Conservation (phyloP, 2,888 invertebrate genomes). For the Drosophila nigricruria region DNA sequence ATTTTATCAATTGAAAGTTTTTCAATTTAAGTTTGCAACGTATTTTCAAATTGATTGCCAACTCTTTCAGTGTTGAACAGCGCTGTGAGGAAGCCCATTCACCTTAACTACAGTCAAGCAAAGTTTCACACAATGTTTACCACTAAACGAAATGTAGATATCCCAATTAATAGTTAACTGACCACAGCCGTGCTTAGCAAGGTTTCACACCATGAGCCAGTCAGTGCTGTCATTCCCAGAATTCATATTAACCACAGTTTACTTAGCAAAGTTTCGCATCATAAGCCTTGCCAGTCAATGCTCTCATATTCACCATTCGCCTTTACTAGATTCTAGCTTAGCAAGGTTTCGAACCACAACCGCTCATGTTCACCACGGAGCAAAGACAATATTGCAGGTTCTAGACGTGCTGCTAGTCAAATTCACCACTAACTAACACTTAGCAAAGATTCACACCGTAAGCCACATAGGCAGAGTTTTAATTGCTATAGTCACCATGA, state of each 20-base stretch:
- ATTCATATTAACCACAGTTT: background rate
- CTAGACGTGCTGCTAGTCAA: background rate
- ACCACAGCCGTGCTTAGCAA: background rate
- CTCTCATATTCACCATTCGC: background rate
- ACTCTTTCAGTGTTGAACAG: background rate
- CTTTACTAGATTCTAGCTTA: background rate
- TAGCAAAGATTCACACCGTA: background rate
- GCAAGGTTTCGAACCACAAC: background rate
- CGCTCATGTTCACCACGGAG: background rate
- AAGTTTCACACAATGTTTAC: background rate
- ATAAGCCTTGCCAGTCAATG: background rate
- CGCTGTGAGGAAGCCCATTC: too few relatives aligned
- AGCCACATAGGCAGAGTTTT: too few relatives aligned
- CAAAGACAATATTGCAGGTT: background rate
- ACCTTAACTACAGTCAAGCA: background rate
- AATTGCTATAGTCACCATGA: background rate
- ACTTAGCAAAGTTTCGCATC: background rate
- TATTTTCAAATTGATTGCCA: background rate
- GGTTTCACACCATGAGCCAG: background rate
- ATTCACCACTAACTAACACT: background rate
- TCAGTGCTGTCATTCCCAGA: background rate
- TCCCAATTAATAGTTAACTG: too few relatives aligned
- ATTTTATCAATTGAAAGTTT: background rate
- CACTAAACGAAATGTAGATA: background rate
- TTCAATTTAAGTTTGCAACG: too few relatives aligned